Conservation (phyloP, 2,113 vertebrate species). For the Sinocyclocheilus anophthalmus region DNA sequence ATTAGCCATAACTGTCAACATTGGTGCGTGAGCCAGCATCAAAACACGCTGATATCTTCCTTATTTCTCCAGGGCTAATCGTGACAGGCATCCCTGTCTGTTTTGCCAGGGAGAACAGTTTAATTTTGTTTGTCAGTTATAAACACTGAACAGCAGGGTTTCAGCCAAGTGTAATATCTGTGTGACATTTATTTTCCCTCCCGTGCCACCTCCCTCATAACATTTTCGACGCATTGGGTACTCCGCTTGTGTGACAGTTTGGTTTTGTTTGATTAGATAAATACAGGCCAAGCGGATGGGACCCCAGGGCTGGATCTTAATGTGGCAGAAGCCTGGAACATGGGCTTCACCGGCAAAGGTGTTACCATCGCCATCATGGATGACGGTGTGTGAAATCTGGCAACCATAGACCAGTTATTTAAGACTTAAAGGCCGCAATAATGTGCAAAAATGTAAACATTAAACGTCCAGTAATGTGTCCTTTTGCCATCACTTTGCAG, state of each 20-base stretch:
- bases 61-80: slow-evolving; percentile 51
- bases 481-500: slow-evolving; percentile 34
- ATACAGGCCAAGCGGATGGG: slow-evolving; percentile 97
- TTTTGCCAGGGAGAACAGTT: slow-evolving; percentile 26
- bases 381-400: slow-evolving; percentile 82
- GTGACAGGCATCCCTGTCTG: slow-evolving; percentile 53
- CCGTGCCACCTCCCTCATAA: slow-evolving; percentile 25
- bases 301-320: slow-evolving; percentile 97
- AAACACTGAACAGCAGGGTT: slow-evolving; percentile 48
- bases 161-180: slow-evolving; percentile 30
- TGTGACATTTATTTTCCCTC: slow-evolving; percentile 69
- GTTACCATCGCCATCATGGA: slow-evolving; percentile 99
- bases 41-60: not conserved
- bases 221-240: slow-evolving; percentile 57
- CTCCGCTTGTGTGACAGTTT: slow-evolving; percentile 57
- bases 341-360: slow-evolving; percentile 95
- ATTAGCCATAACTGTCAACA: not conserved
- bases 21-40: not conserved
- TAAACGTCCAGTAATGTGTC: not conserved
- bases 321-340: slow-evolving; percentile 96
- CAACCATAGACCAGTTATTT: not conserved
- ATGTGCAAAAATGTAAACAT: not conserved
- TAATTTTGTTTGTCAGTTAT: slow-evolving; percentile 57
- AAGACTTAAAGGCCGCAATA: not conserved
- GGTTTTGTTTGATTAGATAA: slow-evolving; percentile 85